A percentile compares a stretch with the other conserved stretches of the same genome.
phyloP scores from a whole-genome alignment of 2,113 vertebrate genomes.

The Porphyrio hochstetteri region DNA sequence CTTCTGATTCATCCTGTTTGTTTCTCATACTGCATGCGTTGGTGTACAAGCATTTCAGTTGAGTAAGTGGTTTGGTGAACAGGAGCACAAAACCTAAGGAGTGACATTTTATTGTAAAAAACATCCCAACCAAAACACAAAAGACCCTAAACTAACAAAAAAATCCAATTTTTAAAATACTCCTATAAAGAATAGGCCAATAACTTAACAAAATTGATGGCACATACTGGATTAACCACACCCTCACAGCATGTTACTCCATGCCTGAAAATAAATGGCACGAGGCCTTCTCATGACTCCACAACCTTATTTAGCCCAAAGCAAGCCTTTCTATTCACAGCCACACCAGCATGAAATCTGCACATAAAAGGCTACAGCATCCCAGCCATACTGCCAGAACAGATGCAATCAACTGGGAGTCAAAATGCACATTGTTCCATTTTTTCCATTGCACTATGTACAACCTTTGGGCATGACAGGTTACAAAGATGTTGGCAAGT shows the following conservation, averaged over 20 bases:
- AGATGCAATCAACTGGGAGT: fast-evolving
- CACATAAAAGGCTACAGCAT: not conserved
- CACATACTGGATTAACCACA: not conserved
- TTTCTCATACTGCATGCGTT: not conserved
- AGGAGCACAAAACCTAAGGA: not conserved
- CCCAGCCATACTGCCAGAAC: not conserved
- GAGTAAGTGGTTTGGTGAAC: not conserved
- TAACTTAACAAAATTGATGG: not conserved
- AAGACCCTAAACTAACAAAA: too few relatives aligned
- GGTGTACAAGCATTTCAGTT: not conserved
- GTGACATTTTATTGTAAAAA: not conserved
- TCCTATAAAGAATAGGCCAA: not conserved
- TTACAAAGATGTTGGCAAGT: not conserved
- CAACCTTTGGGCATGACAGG: not conserved
- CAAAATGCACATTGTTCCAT: not conserved
- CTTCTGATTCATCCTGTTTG: not conserved
- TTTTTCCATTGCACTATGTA: not conserved
- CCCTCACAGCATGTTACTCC: not conserved
- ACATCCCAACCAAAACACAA: not conserved
- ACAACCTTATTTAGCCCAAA: not conserved
- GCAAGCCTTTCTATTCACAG: not conserved
- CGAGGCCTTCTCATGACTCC: not conserved
- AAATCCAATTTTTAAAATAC: not conserved
- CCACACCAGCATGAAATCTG: not conserved
- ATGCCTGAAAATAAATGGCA: not conserved